Evolutionary conservation across 2,888 invertebrate species (phyloP), one percentile per base, ranked within the genome.

Genomic region (Drosophila putrida): DNA sequence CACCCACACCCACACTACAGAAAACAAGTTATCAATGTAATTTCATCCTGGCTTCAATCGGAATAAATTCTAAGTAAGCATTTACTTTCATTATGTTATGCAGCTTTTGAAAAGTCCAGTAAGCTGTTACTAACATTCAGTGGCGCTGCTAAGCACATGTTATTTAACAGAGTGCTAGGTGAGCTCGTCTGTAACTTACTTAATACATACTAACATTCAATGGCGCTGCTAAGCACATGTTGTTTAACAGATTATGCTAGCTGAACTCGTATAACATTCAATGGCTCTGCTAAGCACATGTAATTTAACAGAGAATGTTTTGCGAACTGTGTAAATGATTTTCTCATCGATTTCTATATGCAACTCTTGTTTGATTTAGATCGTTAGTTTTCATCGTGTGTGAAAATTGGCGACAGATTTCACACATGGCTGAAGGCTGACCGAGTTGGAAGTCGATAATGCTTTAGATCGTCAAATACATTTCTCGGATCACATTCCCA

Each of bases 361-460:
- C 6, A 28, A 31, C 28, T 20, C 2, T 5, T 43, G 25, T 35
- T 6, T 35, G 27, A 20, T 43, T 15, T 15, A 33, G 5, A 9
- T 11, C 15, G 13, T 36, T 25, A 5, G 6, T 38, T 28, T 10
- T 10, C 15, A 27, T 20, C 31, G 49, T 65, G 79, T 75, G 75
- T 75, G 72, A 72, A 80, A 79, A 80, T 66, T 66, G 70, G 76
- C 80, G 80, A 63, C 58, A 62, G 54, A 59, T 70, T 61, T 65
- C 53, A 60, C 78, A 78, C 77, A 55, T 66, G 46, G 39, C n/a
- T n/a, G 44, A 4, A 28, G 6, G 28, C 28, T 15, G 53, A 5
- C 35, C n/a, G n/a, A 53, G 1, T 10, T 31, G 31, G 33, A 8
- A 35, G 33, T n/a, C n/a, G 49, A 35, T 35, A 49, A 20, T 11